These are phyloP conservation scores for Zygaena filipendulae DNA, from an alignment of 2,888 invertebrate species.

Conservation along the genomic window DNA sequence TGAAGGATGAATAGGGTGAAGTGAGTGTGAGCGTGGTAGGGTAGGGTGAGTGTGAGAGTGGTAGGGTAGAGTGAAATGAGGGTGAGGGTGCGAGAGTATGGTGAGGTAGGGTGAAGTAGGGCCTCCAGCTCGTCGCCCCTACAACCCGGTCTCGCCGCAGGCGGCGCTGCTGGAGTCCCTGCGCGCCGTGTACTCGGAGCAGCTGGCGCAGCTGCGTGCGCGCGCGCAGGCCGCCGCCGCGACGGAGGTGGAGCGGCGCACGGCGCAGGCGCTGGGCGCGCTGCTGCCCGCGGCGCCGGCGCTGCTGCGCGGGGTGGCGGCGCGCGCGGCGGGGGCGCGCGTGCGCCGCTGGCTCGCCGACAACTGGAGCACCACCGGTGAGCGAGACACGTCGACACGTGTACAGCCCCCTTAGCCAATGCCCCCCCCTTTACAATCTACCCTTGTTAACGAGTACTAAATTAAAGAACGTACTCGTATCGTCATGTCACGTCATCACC, in stretches of 20 bases:
- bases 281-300: constrained; percentile 32
- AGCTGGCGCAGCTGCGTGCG: constrained; percentile 22
- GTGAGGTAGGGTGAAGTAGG: no score
- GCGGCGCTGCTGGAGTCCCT: constrained; percentile 19
- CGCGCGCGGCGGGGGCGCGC: constrained; percentile 19
- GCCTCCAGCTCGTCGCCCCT: constrained; percentile 15
- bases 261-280: constrained; percentile 29
- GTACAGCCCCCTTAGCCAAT: no score
- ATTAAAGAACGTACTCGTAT: no score
- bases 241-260: constrained; percentile 17
- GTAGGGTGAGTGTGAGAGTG: no score
- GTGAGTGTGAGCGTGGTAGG: no score
- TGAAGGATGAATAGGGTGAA: no score
- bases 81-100: no score
- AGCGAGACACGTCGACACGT: constrained; percentile 8
- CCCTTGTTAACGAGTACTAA: no score
- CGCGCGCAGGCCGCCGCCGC: constrained; percentile 19
- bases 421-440: no score
- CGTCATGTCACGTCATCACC: no score
- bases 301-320: constrained; percentile 28
- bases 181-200: constrained; percentile 25
- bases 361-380: constrained; percentile 28
- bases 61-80: no score
- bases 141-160: no score
- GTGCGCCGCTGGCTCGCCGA: constrained; percentile 33